Percentiles rank a stretch among this genome's conserved stretches.
Conservation (phyloP, 2,113 vertebrate genomes). For the Cathartes aura region DNA sequence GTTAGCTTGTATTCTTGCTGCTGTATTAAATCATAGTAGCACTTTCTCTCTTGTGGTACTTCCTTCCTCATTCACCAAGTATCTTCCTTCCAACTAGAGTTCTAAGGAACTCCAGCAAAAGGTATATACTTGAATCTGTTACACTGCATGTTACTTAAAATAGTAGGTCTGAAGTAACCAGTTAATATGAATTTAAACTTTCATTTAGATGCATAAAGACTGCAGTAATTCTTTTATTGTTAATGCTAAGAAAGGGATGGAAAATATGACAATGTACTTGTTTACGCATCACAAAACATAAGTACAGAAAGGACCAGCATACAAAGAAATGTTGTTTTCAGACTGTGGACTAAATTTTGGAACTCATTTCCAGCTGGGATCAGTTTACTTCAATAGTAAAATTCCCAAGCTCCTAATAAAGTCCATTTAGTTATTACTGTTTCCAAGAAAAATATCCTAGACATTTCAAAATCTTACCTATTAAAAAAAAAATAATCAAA, state of each 20-base stretch:
- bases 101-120: background rate
- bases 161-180: background rate
- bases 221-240: background rate
- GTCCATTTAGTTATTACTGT: background rate
- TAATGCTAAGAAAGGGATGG: background rate
- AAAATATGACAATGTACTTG: background rate
- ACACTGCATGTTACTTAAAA: background rate
- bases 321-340: background rate
- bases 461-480: background rate
- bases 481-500: background rate
- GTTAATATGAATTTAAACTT: background rate
- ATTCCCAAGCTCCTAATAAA: background rate
- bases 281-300: background rate
- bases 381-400: background rate
- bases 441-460: background rate
- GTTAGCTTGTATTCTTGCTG: background rate
- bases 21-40: background rate
- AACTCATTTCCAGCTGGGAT: background rate
- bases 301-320: background rate
- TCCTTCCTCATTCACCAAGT: background rate
- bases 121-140: background rate
- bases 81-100: background rate
- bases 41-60: background rate
- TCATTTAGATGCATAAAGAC: background rate
- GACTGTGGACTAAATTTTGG: background rate